Evolutionary conservation across 2,113 vertebrate species (phyloP), one percentile per base, ranked within the genome.

Genomic region (Rhynchomys soricoides): DNA sequence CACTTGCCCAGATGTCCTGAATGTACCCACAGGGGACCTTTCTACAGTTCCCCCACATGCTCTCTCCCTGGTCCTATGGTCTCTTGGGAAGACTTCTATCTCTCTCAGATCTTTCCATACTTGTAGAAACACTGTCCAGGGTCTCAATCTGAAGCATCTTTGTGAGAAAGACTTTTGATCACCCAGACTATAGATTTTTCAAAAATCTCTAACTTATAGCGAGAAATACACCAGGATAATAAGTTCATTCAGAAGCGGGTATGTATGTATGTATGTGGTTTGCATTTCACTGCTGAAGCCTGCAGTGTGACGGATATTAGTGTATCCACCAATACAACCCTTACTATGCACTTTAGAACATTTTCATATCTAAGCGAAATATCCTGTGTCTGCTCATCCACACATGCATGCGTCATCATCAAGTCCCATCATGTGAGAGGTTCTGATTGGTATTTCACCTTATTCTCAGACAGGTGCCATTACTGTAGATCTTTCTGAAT

Each of bases 221-320:
- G 34, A 90, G 74, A 96, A 96, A 92, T n/a, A 81, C 37, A 57
- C 24, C n/a, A 40, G n/a, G 40, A 68, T 10, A 59, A 57, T 83
- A 21, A 26, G 15, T 43, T 16, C 5, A 37, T 40, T 22, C 40
- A n/a, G n/a, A 34, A 3, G 55, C 31, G 17, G 3, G n/a, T 24
- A 59, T 71, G 26, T 62, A 22, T 71, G 26, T 62, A 22, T 66
- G 10, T 75, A 22, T 94, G 94, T 89, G 4, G 40, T 75, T 75
- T 68, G 70, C 31, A n/a, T 87, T n/a, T 87, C 17, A 29, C 83
- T 89, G 66, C 75, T 70, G 21, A 94, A 75, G 62, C 70, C 19
- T 79, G 2, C 29, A 77, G 74, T 93, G 93, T 16, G 79, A 24
- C 57, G n/a, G 2, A 64, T 91, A 77, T 90, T 37, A 95, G 21